These are phyloP conservation scores for Nephrotoma appendiculata DNA, from an alignment of 2,888 invertebrate species.

Conservation along the genomic window DNA sequence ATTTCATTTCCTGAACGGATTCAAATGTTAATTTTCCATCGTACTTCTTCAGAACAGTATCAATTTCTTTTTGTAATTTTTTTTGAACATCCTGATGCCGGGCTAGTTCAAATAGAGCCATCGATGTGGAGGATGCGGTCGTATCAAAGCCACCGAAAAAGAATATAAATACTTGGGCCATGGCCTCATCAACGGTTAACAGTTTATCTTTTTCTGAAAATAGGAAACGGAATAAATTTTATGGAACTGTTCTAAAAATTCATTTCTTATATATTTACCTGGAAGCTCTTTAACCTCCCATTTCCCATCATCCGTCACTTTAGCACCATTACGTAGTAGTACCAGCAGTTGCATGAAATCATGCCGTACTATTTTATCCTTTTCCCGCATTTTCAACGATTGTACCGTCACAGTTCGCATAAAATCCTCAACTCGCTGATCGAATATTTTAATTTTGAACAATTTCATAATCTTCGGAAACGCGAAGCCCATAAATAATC, in stretches of 20 bases:
- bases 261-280: too few species aligned
- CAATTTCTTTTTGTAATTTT: neutral
- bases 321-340: conserved; percentile 18
- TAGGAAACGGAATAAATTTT: too few species aligned
- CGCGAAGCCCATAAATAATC: too few species aligned
- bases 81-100: neutral
- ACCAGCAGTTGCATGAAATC: conserved; percentile 26
- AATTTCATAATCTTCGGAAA: too few species aligned
- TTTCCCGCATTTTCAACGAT: conserved; percentile 21
- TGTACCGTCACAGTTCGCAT: conserved; percentile 21
- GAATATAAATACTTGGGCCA: neutral
- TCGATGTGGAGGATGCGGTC: neutral
- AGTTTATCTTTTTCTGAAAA: neutral
- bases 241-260: too few species aligned
- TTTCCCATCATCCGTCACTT: conserved; percentile 6
- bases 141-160: neutral
- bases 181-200: neutral
- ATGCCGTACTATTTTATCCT: conserved; percentile 19
- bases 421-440: conserved; percentile 19
- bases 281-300: conserved; percentile 2
- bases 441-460: conserved; percentile 12
- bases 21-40: too few species aligned
- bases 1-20: too few species aligned
- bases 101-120: neutral
- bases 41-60: neutral